Evolutionary conservation across 2,888 invertebrate species (phyloP).

Genomic region (Chaetogeoica ovagalla): DNA sequence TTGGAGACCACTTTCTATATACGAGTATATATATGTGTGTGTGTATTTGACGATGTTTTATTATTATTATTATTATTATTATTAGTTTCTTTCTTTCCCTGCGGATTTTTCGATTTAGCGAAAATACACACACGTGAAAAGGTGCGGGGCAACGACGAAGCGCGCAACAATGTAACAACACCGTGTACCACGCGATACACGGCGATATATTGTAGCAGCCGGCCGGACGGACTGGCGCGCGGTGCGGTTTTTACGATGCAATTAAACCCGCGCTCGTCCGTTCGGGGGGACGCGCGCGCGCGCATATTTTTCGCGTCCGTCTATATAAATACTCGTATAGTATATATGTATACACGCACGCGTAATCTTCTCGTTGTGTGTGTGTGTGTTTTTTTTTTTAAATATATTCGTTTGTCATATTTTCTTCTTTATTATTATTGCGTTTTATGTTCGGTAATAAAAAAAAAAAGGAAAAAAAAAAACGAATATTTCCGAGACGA

Average conservation of each 20-base stretch:
- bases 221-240: slow-evolving; percentile 22
- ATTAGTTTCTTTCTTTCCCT: background rate
- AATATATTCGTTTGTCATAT: slow-evolving; percentile 3
- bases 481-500: no score
- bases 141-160: background rate
- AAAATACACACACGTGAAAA: slow-evolving; percentile 4
- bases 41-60: no score
- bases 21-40: no score
- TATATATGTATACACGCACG: background rate
- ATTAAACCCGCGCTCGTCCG: slow-evolving; percentile 43
- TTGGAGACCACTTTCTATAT: no score
- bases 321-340: slow-evolving; percentile 25
- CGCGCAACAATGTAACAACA: slow-evolving; percentile 43
- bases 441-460: no score
- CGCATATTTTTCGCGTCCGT: slow-evolving; percentile 39
- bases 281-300: slow-evolving; percentile 42
- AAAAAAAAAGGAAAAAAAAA: no score
- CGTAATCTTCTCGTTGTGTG: slow-evolving; percentile 24
- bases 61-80: no score
- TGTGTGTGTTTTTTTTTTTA: no score
- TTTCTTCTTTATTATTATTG: no score
- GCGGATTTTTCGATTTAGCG: background rate
- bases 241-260: slow-evolving; percentile 48
- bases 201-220: slow-evolving; percentile 45
- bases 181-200: slow-evolving; percentile 30